Conservation (phyloP, 2,113 vertebrate genomes). For the Trichechus manatus region DNA sequence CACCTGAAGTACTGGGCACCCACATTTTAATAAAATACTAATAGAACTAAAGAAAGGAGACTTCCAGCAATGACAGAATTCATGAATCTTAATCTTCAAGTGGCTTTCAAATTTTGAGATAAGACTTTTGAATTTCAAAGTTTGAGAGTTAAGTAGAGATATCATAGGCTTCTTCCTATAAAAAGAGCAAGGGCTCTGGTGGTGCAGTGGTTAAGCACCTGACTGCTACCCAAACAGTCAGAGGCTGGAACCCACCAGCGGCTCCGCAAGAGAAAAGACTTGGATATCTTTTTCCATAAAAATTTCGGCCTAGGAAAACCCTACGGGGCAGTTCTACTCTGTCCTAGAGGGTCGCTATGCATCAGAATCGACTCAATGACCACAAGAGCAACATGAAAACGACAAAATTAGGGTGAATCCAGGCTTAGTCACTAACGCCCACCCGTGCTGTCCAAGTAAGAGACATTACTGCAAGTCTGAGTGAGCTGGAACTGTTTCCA, state of each 20-base stretch:
- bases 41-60: neutral
- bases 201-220: too few relatives aligned
- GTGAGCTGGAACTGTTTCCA: neutral
- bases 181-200: too few relatives aligned
- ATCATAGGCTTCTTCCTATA: neutral
- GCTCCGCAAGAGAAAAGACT: too few relatives aligned
- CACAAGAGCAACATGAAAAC: neutral
- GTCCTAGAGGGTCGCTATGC: too few relatives aligned
- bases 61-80: neutral
- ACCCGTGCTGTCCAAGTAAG: neutral
- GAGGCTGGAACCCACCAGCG: too few relatives aligned
- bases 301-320: too few relatives aligned
- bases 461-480: neutral
- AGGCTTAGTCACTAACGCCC: neutral
- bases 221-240: too few relatives aligned
- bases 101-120: constrained; percentile 26
- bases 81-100: neutral
- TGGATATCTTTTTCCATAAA: too few relatives aligned
- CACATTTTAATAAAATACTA: neutral
- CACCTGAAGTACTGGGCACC: neutral
- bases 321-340: too few relatives aligned
- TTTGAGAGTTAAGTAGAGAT: neutral
- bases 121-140: neutral
- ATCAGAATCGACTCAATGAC: too few relatives aligned
- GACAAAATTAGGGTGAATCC: neutral